A percentile compares a stretch with the other conserved stretches of the same genome.
phyloP scores from a whole-genome alignment of 2,888 invertebrate genomes.

The Neoascia interrupta region DNA sequence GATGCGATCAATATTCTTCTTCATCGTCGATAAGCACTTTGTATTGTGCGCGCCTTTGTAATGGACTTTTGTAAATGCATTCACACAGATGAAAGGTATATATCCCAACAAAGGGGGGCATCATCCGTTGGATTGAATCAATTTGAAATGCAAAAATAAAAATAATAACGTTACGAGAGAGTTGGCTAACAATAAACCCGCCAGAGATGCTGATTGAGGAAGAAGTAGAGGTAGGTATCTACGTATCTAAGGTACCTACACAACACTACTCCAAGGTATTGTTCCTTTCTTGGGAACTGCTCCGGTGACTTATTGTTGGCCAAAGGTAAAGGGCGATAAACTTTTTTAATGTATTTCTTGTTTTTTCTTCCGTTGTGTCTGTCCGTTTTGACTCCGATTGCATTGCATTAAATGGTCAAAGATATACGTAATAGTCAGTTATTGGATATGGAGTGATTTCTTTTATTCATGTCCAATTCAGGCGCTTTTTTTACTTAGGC shows the following conservation, averaged over 20 bases:
- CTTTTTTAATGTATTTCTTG: conserved; percentile 35
- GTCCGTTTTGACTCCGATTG: conserved; percentile 51
- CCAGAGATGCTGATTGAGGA: conserved; percentile 43
- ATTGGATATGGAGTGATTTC: conserved; percentile 42
- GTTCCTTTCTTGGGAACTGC: conserved; percentile 58
- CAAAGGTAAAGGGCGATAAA: conserved; percentile 64
- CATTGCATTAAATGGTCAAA: conserved; percentile 58
- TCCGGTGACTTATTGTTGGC: conserved; percentile 59
- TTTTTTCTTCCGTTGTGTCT: conserved; percentile 13
- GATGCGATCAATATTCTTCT: conserved; percentile 58
- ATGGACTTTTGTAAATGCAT: conserved; percentile 46
- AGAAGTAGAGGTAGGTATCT: too few species aligned
- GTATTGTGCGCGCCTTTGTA: conserved; percentile 48
- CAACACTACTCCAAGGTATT: too few species aligned
- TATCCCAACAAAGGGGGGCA: conserved; percentile 41
- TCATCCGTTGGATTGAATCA: conserved; percentile 48
- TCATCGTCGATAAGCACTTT: conserved; percentile 27
- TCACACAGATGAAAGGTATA: conserved; percentile 13
- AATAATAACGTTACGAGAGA: conserved; percentile 51
- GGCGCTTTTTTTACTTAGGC: conserved; percentile 8
- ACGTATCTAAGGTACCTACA: conserved; percentile 31
- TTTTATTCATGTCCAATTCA: conserved; percentile 62
- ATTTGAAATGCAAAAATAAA: conserved; percentile 68
- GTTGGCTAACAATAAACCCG: not conserved
- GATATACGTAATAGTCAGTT: conserved; percentile 46